Evolutionary conservation across 2,113 vertebrate species (phyloP), one percentile per base, ranked within the genome.

Genomic region (Herpetotheres cachinnans): DNA sequence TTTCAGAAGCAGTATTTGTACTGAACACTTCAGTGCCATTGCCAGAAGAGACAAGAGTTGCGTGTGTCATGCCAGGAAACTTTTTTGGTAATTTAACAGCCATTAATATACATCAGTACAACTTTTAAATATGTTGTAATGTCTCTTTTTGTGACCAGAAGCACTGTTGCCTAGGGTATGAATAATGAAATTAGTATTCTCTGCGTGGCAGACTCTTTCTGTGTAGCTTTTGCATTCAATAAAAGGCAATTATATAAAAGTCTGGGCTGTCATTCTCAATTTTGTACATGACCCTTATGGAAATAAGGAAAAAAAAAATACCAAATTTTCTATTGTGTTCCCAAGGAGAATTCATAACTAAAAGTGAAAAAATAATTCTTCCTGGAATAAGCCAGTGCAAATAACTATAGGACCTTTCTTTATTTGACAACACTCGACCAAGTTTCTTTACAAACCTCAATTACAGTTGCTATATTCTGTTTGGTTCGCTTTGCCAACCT

Each of bases 401-500:
- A 70, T 67, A 76, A 50, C 44, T 42, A 34, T 21, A 4, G 29
- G 15, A 46, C 55, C 34, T 79, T 70, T 65, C 44, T 78, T 83
- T 73, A n/a, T 67, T 70, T 84, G 47, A 65, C 11, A 20, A 49
- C 58, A 42, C n/a, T 79, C 26, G 34, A 36, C 59, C 8, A 55
- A n/a, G 38, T 30, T 59, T 62, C 61, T 82, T 94, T 50, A 71
- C 58, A 92, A 95, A 65, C 22, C 21, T 54, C 63, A 90, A 67
- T 90, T 87, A 70, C 70, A 69, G 50, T 94, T 94, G 29, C 56
- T 83, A 20, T 52, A 29, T 36, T 90, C 82, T 71, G 61, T 78
- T 77, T 95, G 88, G 50, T 44, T 95, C 95, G 92, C 59, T 91
- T 86, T 96, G 69, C 93, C 79, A 95, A 32, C 50, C 58, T 74